Base-by-base conservation (phyloP, 2,797 vertebrate species). In the Sternotherus odoratus region DNA sequence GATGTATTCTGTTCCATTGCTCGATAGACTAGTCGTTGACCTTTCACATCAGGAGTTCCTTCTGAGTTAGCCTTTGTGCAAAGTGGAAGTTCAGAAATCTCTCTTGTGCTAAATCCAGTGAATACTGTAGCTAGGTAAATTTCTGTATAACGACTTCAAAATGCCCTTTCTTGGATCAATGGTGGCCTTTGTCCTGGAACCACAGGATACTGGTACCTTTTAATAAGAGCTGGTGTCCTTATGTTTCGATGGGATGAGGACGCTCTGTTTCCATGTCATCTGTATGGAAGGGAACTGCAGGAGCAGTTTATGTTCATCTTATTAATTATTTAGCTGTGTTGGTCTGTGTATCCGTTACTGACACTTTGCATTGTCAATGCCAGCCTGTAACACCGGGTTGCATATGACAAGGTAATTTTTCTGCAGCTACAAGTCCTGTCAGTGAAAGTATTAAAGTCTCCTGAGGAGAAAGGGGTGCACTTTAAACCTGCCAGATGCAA, bases 401-500 rank as follows among this genome's bases (percentile, higher is more conserved):
- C 87, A 78, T 83, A 19, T 97, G 97, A 87, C 94, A 84, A 83
- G 93, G 93, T 93, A 83, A 88, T 91, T 88, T 63, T 94, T 94
- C 89, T 94, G 91, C 90, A 85, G 82, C 86, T 95, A 23, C 92
- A 77, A 80, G 89, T 92, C 74, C 89, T 94, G 89, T 83, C 95
- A 92, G 96, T 91, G 92, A 87, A 95, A 92, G 96, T 95, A 97
- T 97, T 94, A 95, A 83, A 92, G 83, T 92, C 95, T 94, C 96
- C 86, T 96, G 96, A 95, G 95, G 91, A 94, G 91, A 80, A 88
- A 89, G 56, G 56, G 79, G 79, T 90, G 85, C 94, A 74, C 98
- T 98, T 98, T 97, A 96, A 93, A 90, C 94, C 95, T 98, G 98
- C 98, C 98, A 98, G 39, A 97, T 97, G 95, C 95, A 97, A 97